These are phyloP conservation scores for Akabosia matsudoensis DNA, from an alignment of 1,140 invertebrate species.

Conservation along the genomic window DNA sequence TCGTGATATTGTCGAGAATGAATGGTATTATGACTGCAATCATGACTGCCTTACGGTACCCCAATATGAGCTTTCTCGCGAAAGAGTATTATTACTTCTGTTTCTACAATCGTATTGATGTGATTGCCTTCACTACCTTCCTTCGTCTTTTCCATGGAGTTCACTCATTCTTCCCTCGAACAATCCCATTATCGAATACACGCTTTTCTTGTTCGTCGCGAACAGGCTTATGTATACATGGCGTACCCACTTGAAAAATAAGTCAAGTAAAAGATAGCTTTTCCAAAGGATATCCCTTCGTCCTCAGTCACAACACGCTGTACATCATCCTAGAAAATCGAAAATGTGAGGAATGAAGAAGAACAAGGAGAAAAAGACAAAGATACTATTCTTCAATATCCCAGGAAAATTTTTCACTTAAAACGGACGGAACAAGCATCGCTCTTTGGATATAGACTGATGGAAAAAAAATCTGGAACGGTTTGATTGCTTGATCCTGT, in stretches of 20 bases:
- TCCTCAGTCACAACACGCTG: background rate
- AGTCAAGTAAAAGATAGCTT: slow-evolving; percentile 11
- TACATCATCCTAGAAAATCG: background rate
- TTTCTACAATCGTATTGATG: background rate
- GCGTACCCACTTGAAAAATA: slow-evolving; percentile 9
- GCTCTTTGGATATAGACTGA: no score
- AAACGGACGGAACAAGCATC: no score
- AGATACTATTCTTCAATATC: no score
- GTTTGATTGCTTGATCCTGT: no score
- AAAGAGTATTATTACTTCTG: background rate
- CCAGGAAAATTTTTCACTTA: no score
- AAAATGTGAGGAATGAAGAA: background rate
- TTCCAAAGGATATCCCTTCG: background rate
- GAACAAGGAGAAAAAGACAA: background rate
- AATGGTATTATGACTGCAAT: background rate
- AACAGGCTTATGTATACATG: background rate
- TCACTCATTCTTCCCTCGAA: background rate
- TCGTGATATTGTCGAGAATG: background rate
- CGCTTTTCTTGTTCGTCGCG: background rate
- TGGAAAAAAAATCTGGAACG: no score
- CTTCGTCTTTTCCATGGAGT: background rate
- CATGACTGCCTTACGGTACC: background rate
- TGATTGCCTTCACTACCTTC: slow-evolving; percentile 5
- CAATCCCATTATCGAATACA: slow-evolving; percentile 20
- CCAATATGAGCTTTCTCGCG: background rate